Evolutionary conservation across 2,797 vertebrate species (phyloP).

Genomic region (Thripadectes ignobilis): DNA sequence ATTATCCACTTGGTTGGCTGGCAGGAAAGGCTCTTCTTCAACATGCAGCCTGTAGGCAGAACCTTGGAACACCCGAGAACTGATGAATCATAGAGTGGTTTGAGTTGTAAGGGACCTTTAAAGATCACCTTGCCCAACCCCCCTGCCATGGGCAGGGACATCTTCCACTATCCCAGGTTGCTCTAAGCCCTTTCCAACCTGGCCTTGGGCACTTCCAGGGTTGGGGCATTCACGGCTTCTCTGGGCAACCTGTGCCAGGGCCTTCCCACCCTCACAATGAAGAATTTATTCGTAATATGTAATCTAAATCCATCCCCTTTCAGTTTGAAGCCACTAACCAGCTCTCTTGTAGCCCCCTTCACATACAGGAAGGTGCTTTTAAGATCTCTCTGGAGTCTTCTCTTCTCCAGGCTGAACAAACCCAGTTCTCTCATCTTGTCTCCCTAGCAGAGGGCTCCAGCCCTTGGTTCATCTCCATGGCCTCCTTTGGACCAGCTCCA

Average conservation of each 20-base stretch:
- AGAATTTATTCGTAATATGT: not conserved
- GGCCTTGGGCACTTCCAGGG: not conserved
- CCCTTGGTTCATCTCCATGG: not conserved
- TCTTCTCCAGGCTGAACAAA: not conserved
- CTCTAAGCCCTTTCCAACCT: not conserved
- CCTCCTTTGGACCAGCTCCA: not conserved
- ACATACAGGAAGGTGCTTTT: not conserved
- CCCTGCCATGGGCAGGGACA: not conserved
- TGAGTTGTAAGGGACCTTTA: not conserved
- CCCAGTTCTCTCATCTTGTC: not conserved
- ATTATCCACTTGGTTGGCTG: not conserved
- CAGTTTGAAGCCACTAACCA: not conserved
- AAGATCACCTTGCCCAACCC: not conserved
- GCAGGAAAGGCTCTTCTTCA: not conserved
- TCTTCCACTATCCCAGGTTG: not conserved
- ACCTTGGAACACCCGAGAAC: not conserved
- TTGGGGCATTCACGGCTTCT: not conserved
- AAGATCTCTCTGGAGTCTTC: not conserved
- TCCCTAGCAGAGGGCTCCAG: not conserved
- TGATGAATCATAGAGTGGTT: not conserved
- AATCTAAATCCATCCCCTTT: not conserved
- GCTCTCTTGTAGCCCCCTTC: not conserved
- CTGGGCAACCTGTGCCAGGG: not conserved
- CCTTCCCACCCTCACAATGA: not conserved
- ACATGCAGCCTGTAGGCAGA: not conserved